Conservation (phyloP, 2,113 vertebrate genomes). For the Paradoxurus hermaphroditus region DNA sequence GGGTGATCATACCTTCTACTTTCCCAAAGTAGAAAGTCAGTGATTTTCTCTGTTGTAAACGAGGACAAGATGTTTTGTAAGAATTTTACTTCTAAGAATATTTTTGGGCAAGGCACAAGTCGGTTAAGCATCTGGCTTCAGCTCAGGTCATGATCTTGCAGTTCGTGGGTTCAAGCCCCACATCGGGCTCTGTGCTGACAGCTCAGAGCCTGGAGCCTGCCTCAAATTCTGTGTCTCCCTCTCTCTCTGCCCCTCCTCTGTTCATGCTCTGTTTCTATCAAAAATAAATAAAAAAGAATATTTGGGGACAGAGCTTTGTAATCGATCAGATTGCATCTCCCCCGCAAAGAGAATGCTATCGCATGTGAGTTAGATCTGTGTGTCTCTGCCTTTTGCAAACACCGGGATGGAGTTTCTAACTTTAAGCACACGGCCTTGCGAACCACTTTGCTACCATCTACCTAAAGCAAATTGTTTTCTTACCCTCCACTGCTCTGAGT, state of each 20-base stretch:
- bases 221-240: too few species aligned
- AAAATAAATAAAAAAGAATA: too few species aligned
- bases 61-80: not conserved
- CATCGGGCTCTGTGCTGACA: too few species aligned
- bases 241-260: too few species aligned
- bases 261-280: too few species aligned
- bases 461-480: not conserved
- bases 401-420: not conserved
- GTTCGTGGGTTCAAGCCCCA: too few species aligned
- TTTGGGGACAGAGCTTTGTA: not conserved
- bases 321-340: not conserved
- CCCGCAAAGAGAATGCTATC: not conserved
- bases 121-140: too few species aligned
- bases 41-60: not conserved
- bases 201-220: too few species aligned
- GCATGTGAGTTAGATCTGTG: not conserved
- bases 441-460: not conserved
- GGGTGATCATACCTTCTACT: not conserved
- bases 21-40: not conserved
- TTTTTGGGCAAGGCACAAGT: not conserved
- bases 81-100: constrained; percentile 15
- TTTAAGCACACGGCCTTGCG: rapidly evolving
- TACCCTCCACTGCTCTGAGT: not conserved
- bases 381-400: not conserved
- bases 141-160: too few species aligned